Evolutionary conservation across 2,113 vertebrate species (phyloP).

Genomic region (Leucoraja erinaceus): DNA sequence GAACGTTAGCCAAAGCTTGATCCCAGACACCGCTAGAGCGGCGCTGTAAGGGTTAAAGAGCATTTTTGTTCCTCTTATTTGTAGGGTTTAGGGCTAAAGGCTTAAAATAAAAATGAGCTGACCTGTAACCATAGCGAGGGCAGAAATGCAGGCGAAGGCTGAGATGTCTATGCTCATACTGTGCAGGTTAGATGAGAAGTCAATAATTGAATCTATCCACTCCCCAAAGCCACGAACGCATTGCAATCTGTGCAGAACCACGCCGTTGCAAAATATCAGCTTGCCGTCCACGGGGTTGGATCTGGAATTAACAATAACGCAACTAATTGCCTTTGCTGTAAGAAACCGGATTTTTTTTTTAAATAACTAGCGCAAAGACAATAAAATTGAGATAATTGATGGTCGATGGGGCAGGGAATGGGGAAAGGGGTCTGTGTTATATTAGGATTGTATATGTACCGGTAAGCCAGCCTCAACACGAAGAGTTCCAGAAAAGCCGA

Average conservation of each 20-base stretch:
- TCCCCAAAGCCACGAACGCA: conserved; percentile 96
- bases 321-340: conserved; percentile 71
- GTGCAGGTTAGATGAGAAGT: conserved; percentile 96
- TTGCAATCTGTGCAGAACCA: conserved; percentile 93
- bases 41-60: neutral
- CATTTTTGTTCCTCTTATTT: neutral
- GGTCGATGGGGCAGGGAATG: conserved; percentile 54
- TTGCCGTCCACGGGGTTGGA: conserved; percentile 97
- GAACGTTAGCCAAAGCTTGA: neutral
- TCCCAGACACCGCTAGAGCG: fast-evolving
- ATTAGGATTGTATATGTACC: conserved; percentile 56
- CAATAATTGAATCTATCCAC: conserved; percentile 96
- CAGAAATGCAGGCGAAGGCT: conserved; percentile 96
- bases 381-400: conserved; percentile 68
- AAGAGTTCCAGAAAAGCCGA: conserved; percentile 97
- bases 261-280: conserved; percentile 98
- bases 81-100: neutral
- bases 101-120: conserved; percentile 47
- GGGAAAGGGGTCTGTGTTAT: neutral
- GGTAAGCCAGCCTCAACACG: conserved; percentile 90
- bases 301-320: conserved; percentile 72
- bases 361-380: conserved; percentile 68
- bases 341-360: conserved; percentile 60
- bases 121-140: conserved; percentile 99
- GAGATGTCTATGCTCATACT: conserved; percentile 98